Evolutionary conservation across 2,797 vertebrate genomes (phyloP).

Genomic region (Macropus fuliginosus): DNA sequence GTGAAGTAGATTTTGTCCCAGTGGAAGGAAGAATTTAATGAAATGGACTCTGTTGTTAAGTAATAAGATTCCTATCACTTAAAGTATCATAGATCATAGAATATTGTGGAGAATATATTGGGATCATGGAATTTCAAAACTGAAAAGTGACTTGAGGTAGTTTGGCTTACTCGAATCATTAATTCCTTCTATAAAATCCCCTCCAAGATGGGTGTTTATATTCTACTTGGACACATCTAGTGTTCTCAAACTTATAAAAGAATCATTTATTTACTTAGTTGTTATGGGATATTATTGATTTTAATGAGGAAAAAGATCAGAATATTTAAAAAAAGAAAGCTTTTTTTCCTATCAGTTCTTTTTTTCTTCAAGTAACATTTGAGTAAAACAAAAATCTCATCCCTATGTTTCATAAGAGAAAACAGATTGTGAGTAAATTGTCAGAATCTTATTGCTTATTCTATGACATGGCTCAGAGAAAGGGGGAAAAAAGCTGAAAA

Average conservation of each 20-base stretch:
- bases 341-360: not conserved
- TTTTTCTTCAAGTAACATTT: not conserved
- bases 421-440: not conserved
- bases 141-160: not conserved
- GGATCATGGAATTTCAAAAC: not conserved
- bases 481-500: not conserved
- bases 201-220: not conserved
- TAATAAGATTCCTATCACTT: not conserved
- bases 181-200: not conserved
- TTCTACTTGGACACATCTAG: not conserved
- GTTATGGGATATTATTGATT: not conserved
- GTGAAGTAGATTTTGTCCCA: not conserved
- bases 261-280: not conserved
- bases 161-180: not conserved
- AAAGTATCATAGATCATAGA: not conserved
- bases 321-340: not conserved
- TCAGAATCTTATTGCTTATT: not conserved
- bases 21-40: not conserved
- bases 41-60: not conserved
- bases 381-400: not conserved
- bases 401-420: not conserved
- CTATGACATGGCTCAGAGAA: not conserved
- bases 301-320: not conserved
- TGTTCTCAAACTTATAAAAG: not conserved
- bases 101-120: not conserved